Evolutionary conservation across 1,140 invertebrate species (phyloP).

Genomic region (Drosophila suzukii): DNA sequence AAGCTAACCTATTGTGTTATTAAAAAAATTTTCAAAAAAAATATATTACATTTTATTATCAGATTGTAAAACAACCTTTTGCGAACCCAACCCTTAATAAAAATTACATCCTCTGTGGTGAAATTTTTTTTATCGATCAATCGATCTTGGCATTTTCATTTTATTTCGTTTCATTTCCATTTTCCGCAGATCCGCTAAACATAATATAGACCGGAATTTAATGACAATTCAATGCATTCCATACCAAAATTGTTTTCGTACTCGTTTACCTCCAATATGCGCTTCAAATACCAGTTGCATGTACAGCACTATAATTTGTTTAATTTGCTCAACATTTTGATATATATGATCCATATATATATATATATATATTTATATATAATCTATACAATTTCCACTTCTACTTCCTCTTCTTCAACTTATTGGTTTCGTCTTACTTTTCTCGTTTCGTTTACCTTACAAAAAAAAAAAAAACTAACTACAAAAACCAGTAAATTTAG

Average conservation of each 20-base stretch:
- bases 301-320: slow-evolving; percentile 72
- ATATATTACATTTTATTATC: neutral
- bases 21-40: neutral
- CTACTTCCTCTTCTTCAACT: slow-evolving; percentile 47
- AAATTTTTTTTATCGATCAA: neutral
- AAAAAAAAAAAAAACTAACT: slow-evolving; percentile 5
- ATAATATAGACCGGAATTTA: slow-evolving; percentile 4
- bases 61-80: neutral
- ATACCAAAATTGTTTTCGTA: slow-evolving; percentile 43
- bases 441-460: slow-evolving; percentile 29
- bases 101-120: neutral
- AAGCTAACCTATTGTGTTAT: slow-evolving; percentile 2
- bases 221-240: slow-evolving; percentile 38
- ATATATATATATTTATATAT: slow-evolving; percentile 32
- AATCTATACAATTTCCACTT: slow-evolving; percentile 50
- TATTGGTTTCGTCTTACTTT: slow-evolving; percentile 47
- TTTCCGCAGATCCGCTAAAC: slow-evolving; percentile 1
- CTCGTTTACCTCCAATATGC: slow-evolving; percentile 53
- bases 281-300: slow-evolving; percentile 67
- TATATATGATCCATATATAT: slow-evolving; percentile 38
- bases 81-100: neutral
- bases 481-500: slow-evolving; percentile 25
- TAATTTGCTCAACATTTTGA: slow-evolving; percentile 45
- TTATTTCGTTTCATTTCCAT: slow-evolving; percentile 25
- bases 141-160: neutral